These are phyloP conservation scores for Fragum sueziense DNA, from an alignment of 2,888 invertebrate genomes.

Conservation along the genomic window DNA sequence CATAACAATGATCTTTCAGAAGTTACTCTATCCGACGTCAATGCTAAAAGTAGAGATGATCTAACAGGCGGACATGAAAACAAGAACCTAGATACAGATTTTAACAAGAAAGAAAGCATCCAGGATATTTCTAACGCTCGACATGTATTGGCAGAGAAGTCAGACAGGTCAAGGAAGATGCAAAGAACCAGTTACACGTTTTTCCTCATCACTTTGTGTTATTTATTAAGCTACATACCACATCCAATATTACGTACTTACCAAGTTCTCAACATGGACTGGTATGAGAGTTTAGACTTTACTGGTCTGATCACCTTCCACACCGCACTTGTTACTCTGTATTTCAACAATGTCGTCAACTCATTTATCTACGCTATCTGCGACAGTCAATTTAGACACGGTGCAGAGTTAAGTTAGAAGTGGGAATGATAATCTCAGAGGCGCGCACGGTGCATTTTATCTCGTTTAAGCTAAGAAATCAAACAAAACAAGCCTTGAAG, in stretches of 20 bases:
- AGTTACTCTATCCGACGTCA: too few relatives aligned
- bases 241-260: not conserved
- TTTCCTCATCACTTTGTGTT: not conserved
- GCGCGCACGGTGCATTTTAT: too few relatives aligned
- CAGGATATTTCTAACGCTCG: too few relatives aligned
- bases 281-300: not conserved
- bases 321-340: not conserved
- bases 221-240: not conserved
- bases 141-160: too few relatives aligned
- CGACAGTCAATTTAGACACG: constrained; percentile 6
- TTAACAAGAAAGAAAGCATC: too few relatives aligned
- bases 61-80: too few relatives aligned
- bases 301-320: not conserved
- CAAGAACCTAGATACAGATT: too few relatives aligned
- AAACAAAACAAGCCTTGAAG: too few relatives aligned
- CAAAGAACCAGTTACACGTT: not conserved
- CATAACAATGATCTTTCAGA: too few relatives aligned
- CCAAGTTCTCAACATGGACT: not conserved
- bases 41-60: too few relatives aligned
- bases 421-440: too few relatives aligned
- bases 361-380: constrained; percentile 1
- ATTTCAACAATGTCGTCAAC: constrained; percentile 9
- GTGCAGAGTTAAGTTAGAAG: not conserved
- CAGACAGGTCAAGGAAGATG: not conserved
- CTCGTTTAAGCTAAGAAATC: too few relatives aligned